Conservation (phyloP, 2,797 vertebrate genomes). For the Garrulus glandarius region DNA sequence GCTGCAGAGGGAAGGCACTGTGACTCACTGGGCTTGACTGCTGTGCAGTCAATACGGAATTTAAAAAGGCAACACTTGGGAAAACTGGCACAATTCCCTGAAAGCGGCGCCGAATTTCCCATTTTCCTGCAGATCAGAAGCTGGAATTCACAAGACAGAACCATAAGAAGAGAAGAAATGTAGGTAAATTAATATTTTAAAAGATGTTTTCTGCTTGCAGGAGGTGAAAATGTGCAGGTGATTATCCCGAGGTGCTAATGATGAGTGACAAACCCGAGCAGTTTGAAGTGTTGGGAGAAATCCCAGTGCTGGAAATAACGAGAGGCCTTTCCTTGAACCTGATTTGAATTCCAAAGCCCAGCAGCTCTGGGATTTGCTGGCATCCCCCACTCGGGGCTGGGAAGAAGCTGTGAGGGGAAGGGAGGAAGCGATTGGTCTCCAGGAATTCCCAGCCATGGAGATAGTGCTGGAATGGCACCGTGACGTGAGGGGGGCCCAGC, state of each 20-base stretch:
- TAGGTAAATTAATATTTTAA: neutral
- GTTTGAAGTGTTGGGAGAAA: neutral
- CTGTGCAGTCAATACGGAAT: neutral
- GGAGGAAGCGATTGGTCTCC: constrained; percentile 14
- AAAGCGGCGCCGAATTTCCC: neutral
- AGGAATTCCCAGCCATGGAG: constrained; percentile 43
- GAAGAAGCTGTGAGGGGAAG: neutral
- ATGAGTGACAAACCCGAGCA: neutral
- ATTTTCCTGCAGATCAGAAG: neutral
- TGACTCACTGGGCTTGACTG: neutral
- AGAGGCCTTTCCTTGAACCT: neutral
- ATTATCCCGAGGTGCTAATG: neutral
- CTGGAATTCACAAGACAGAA: neutral
- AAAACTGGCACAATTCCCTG: neutral
- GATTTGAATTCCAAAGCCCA: neutral
- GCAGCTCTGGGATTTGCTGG: neutral
- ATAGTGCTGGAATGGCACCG: neutral
- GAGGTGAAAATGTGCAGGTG: neutral
- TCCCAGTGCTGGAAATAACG: neutral
- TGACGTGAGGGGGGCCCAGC: neutral
- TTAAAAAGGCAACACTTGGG: neutral
- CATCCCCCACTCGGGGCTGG: neutral
- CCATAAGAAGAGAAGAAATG: neutral
- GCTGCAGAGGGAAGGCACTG: neutral
- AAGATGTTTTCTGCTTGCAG: neutral